Conservation (phyloP, 2,888 invertebrate genomes). For the Eumacrocentrus americanus region DNA sequence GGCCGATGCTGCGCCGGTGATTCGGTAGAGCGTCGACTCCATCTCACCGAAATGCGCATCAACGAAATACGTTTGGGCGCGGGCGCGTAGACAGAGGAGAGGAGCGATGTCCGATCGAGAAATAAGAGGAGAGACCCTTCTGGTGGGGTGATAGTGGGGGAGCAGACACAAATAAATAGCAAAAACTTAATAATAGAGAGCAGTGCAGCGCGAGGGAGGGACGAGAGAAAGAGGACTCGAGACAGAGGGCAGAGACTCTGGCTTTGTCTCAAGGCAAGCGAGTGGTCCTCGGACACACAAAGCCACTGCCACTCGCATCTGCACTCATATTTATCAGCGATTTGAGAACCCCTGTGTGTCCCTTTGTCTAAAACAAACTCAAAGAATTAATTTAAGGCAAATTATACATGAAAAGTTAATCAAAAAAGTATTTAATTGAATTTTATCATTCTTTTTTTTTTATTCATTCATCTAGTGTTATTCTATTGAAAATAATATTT, state of each 20-base stretch:
- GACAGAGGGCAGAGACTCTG: conserved; percentile 38
- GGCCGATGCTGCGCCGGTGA: conserved; percentile 17
- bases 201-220: conserved; percentile 34
- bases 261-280: conserved; percentile 59
- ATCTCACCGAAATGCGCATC: neutral
- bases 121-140: conserved; percentile 8
- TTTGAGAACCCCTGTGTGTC: conserved; percentile 12
- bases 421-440: no score
- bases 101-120: neutral
- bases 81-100: neutral
- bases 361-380: no score
- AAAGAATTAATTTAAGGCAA: no score
- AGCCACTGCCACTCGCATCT: conserved; percentile 11
- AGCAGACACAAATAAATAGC: conserved; percentile 61
- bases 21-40: conserved; percentile 36
- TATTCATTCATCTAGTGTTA: no score
- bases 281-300: conserved; percentile 41
- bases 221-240: conserved; percentile 13
- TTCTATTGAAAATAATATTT: no score
- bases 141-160: neutral
- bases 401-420: no score
- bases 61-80: conserved; percentile 7
- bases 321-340: neutral
- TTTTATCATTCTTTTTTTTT: no score
- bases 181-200: conserved; percentile 61